Base-by-base conservation (phyloP, 2,113 vertebrate species). In the Gallinago paraguaiae region DNA sequence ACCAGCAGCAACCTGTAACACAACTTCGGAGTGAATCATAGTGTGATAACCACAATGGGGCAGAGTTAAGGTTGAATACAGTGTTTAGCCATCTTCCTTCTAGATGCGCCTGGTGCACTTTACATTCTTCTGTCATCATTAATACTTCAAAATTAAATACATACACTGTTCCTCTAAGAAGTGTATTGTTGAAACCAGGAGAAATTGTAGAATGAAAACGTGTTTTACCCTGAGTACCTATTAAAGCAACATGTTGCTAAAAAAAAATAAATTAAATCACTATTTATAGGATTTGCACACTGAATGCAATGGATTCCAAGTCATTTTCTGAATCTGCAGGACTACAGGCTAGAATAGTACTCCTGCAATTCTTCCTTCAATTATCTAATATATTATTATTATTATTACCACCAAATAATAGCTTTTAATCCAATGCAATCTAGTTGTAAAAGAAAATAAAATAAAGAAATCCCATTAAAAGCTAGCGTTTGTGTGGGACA, bases 381-480 rank as follows among this genome's bases (percentile, higher is more conserved):
- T 60, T 96, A 92, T 37, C 95, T 72, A 90, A 63, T 31, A 68
- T 43, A 82, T 67, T 82, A 78, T 51, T 56, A 27, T 33, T 56
- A 54, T 88, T 69, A 41, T 22, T 46, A 46, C 65, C 60, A 46
- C 63, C 64, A 92, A 91, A 39, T 63, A 92, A 95, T 2, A 93
- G 86, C 43, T 68, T 75, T 33, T 79, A 45, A 69, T 31, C 8
- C 46, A 84, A 79, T 57, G 56, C n/a, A 95, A 91, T 45, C 30
- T 76, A 79, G 63, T 63, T 82, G 78, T 30, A 82, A 96, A 75
- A 91, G 16, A 92, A 82, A 76, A 27, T 11, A 43, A 91, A 87
- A 96, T 84, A 75, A 79, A 92, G 25, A 92, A 97, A 91, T 13
- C n/a, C 48, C 28, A 46, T 59, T 50, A 27, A 92, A 92, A 91